Base-by-base conservation (phyloP, 2,888 invertebrate genomes). In the Argynnis bischoffii region DNA sequence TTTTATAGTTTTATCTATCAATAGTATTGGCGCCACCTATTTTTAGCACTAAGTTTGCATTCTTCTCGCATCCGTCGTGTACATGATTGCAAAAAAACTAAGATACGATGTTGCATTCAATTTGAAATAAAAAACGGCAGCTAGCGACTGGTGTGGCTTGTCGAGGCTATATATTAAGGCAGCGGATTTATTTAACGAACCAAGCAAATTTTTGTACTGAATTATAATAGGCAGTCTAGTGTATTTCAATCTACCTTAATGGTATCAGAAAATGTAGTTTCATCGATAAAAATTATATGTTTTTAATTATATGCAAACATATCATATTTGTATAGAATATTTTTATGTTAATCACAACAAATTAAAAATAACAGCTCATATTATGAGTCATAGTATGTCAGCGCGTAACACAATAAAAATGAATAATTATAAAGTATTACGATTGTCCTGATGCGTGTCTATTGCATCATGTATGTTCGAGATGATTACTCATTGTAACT, bases 21-120 rank as follows among this genome's bases (percentile, higher is more conserved):
- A 54, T 41, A 48, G 18, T 57, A 56, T 69, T 64, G 69, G 69
- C 69, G 69, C 69, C 69, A 66, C 6, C 35, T 64, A 63, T 63
- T 69, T 69, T 55, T 66, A 69, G 63, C 55, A 55, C 47, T 56
- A 48, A 55, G 48, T 63, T 66, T 55, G 47, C 51, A 66, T 66
- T 66, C 56, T 26, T 41, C 50, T 57, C 26, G 55, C 50, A 63
- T 47, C 61, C 16, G 47, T 53, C 48, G 11, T 66, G 35, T 60
- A 51, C 31, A 14, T 57, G 56, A 47, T 57, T 46, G 35, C 16
- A 31, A 60, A 60, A 55, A 60, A 51, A 57, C 47, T 47, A 47
- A 41, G 46, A 57, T 57, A 57, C 57, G 47, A 11, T 21, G 47
- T 57, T 21, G 57, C 46, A 47, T 47, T 57, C 11, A 6, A 47